Base-by-base conservation (phyloP, 2,113 vertebrate species). In the Peromyscus polionotus region DNA sequence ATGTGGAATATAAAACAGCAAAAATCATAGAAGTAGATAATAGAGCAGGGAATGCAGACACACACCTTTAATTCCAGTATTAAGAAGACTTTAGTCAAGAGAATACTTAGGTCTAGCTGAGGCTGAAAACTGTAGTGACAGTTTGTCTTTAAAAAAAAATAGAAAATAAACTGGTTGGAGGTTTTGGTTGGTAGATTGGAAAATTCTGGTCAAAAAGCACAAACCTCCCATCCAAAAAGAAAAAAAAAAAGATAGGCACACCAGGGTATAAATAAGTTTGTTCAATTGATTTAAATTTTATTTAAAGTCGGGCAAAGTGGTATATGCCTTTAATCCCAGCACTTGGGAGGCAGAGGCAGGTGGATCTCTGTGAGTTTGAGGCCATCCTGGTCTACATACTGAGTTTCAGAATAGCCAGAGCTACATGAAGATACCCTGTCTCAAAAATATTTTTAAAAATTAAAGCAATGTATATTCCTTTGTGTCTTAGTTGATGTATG, bases 171-270 rank as follows among this genome's bases (percentile, higher is more conserved):
- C 14, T 75, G 57, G 20, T 59, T 20, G 28, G 75, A 19, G 6
- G 9, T 7, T 5, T 6, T 48, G 7, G 4, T 0, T 31, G 19
- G 1, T 73, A 28, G 1, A 22, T 1, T 28, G 8, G 6, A 12
- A 88, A 72, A 84, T n/a, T 7, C 26, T 42, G 22, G 17, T 68
- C 24, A 68, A 68, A 39, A 24, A 54, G 0, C 54, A 39, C 48
- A 83, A 57, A 61, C 75, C 24, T 83, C 5, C 2, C 28, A 2
- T 33, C n/a, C n/a, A n/a, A n/a, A n/a, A n/a, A n/a, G n/a, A n/a
- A n/a, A n/a, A n/a, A n/a, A n/a, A n/a, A n/a, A n/a, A n/a, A n/a
- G 28, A 68, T 68, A 13, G 26, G 11, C 2, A 84, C 57, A 3
- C 51, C 17, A 42, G 4, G 9, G 39, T 39, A 31, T 48, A 3